Conservation (phyloP, 2,113 vertebrate genomes). For the Motacilla tschutschensis region DNA sequence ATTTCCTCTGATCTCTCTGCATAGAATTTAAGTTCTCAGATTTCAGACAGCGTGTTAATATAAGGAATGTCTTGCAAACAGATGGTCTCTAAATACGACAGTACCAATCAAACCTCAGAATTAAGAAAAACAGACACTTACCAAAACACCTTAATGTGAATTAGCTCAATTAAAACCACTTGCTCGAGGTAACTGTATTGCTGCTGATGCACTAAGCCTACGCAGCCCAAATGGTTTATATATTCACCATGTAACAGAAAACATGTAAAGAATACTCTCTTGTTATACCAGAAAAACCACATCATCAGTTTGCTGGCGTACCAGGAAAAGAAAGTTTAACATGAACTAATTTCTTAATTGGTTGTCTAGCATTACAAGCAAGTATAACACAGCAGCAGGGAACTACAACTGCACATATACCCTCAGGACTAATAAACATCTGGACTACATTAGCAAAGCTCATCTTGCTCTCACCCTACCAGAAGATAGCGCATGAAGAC, state of each 20-base stretch:
- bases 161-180: slow-evolving; percentile 46
- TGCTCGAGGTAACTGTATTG: slow-evolving; percentile 6
- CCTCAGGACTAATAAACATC: slow-evolving; percentile 70
- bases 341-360: slow-evolving; percentile 66
- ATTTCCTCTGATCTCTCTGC: not conserved
- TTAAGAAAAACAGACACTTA: slow-evolving; percentile 12
- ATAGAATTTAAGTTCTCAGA: not conserved
- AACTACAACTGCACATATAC: slow-evolving; percentile 53
- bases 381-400: slow-evolving; percentile 59
- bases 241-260: slow-evolving; percentile 49
- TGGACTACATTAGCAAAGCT: slow-evolving; percentile 48
- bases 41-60: not conserved
- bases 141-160: slow-evolving; percentile 10
- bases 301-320: slow-evolving; percentile 47
- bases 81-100: slow-evolving; percentile 29
- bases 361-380: slow-evolving; percentile 60
- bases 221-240: not conserved
- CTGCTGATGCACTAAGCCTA: not conserved
- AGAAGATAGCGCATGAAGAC: slow-evolving; percentile 79
- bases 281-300: slow-evolving; percentile 71
- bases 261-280: slow-evolving; percentile 68
- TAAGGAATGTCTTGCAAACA: slow-evolving; percentile 15
- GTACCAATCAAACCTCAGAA: not conserved
- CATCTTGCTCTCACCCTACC: slow-evolving; percentile 36
- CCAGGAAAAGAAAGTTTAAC: slow-evolving; percentile 67